A percentile compares a stretch with the other conserved stretches of the same genome.
Evolutionary conservation across 2,888 invertebrate species (phyloP).

Genomic region (Isotomurus palustris): DNA sequence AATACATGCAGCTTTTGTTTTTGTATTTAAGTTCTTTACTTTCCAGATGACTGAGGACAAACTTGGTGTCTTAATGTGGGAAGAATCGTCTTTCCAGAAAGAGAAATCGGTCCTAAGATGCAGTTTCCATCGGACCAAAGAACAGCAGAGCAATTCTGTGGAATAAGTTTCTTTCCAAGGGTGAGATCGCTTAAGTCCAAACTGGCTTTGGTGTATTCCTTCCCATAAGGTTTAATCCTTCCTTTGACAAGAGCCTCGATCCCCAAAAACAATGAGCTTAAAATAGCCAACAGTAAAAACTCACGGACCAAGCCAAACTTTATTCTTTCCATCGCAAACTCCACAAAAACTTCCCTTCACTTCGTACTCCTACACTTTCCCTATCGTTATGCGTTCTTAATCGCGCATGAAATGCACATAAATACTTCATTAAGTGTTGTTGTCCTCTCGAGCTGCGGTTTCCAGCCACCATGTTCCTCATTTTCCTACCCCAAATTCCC

Average conservation of each 20-base stretch:
- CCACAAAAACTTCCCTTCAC: not conserved
- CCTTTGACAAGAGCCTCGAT: not conserved
- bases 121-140: constrained; percentile 21
- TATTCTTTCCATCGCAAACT: not conserved
- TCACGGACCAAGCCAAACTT: not conserved
- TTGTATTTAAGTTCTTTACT: too few relatives aligned
- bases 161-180: not conserved
- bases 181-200: not conserved
- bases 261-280: not conserved
- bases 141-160: constrained; percentile 4
- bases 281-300: not conserved
- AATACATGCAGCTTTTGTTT: too few relatives aligned
- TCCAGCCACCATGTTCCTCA: too few relatives aligned
- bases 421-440: too few relatives aligned
- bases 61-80: constrained; percentile 10
- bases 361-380: not conserved
- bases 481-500: too few relatives aligned
- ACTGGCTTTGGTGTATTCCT: not conserved
- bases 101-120: constrained; percentile 11
- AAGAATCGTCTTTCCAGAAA: constrained; percentile 4
- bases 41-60: constrained; percentile 12
- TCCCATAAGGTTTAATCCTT: not conserved
- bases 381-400: too few relatives aligned
- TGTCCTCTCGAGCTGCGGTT: too few relatives aligned
- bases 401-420: too few relatives aligned